Conservation (phyloP, 2,888 invertebrate species). For the Galeopsomyia nigrocyanea region DNA sequence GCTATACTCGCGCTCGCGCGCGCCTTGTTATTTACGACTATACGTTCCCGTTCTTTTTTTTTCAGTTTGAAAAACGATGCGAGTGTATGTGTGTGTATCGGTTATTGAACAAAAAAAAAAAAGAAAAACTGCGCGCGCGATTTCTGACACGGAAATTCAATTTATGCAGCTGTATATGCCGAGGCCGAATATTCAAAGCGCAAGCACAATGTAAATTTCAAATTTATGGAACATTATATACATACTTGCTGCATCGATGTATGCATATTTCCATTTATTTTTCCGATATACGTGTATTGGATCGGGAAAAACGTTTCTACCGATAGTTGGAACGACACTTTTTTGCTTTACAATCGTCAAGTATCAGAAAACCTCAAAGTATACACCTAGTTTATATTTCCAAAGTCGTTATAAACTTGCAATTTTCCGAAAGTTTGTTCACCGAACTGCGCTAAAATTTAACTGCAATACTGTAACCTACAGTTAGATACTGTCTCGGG, state of each 20-base stretch:
- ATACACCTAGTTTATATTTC: no score
- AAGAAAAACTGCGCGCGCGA: slow-evolving; percentile 5
- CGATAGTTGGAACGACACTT: no score
- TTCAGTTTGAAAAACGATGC: slow-evolving; percentile 40
- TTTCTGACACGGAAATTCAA: slow-evolving; percentile 43
- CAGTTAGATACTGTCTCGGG: no score
- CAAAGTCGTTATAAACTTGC: no score
- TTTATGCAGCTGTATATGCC: slow-evolving; percentile 31
- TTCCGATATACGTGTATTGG: neutral
- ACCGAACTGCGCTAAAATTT: no score
- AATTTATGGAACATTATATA: slow-evolving; percentile 39
- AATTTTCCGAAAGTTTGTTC: no score
- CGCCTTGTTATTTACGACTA: slow-evolving; percentile 33
- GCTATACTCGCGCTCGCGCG: slow-evolving; percentile 6
- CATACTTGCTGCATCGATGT: neutral
- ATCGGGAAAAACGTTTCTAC: no score
- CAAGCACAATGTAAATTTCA: slow-evolving; percentile 37
- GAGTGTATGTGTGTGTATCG: slow-evolving; percentile 22
- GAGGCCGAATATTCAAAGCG: slow-evolving; percentile 42
- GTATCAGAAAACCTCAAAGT: no score
- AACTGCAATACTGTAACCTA: no score
- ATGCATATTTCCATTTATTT: neutral
- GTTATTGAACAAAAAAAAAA: slow-evolving; percentile 30
- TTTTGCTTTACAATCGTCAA: no score
- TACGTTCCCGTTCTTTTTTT: slow-evolving; percentile 23